Conservation (phyloP, 2,888 invertebrate genomes). For the Physocephala rufipes region DNA sequence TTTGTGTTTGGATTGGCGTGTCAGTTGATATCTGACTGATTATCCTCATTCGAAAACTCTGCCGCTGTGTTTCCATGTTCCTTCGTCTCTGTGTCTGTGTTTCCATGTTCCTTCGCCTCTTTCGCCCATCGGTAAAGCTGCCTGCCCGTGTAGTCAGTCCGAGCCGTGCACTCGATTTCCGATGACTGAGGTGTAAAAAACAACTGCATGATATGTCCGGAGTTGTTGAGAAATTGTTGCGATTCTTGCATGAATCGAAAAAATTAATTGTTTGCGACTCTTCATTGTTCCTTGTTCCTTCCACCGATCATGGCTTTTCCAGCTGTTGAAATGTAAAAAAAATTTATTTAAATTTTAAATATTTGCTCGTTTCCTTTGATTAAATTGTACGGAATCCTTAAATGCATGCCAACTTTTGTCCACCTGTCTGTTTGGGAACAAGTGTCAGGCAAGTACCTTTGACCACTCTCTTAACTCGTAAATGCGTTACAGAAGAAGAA, state of each 20-base stretch:
- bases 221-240: too few species aligned
- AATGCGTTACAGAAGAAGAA: too few species aligned
- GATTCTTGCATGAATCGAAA: slow-evolving; percentile 4
- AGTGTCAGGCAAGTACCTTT: too few species aligned
- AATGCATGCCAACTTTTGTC: background rate
- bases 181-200: slow-evolving; percentile 33
- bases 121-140: too few species aligned
- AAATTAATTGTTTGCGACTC: slow-evolving; percentile 18
- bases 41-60: background rate
- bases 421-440: too few species aligned
- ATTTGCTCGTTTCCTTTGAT: slow-evolving; percentile 2
- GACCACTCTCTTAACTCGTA: too few species aligned
- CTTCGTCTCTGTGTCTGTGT: too few species aligned
- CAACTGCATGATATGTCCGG: slow-evolving; percentile 34
- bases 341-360: slow-evolving; percentile 32
- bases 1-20: background rate
- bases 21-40: too few species aligned
- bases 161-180: too few species aligned
- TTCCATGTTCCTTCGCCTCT: background rate
- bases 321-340: slow-evolving; percentile 21
- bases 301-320: background rate
- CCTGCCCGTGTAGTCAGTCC: too few species aligned
- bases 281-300: background rate
- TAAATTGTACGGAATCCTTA: background rate
- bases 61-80: background rate